Percentiles rank a stretch among this genome's conserved stretches.
Evolutionary conservation across 2,888 invertebrate species (phyloP).

Genomic region (Pyralis farinalis): DNA sequence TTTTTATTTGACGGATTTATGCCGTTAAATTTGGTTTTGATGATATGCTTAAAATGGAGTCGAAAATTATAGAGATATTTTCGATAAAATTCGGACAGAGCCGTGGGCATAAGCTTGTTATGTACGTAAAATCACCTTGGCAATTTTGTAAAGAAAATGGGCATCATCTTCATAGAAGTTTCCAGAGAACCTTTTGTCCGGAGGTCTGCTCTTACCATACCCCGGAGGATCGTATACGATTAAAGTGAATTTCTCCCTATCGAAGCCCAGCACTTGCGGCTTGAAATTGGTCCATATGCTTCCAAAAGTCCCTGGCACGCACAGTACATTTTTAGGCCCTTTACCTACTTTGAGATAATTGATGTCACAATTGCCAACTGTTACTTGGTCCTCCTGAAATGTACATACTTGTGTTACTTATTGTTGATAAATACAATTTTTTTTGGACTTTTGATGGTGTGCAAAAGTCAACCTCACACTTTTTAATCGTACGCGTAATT

Average conservation of each 20-base stretch:
- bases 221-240: constrained; percentile 93
- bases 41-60: too few species aligned
- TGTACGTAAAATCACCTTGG: too few species aligned
- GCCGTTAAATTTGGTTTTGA: too few species aligned
- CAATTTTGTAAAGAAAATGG: constrained; percentile 83
- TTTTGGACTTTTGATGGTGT: too few species aligned
- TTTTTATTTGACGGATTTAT: too few species aligned
- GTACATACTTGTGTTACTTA: not conserved
- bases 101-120: too few species aligned
- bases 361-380: constrained; percentile 78
- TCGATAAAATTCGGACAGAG: too few species aligned
- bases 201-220: constrained; percentile 91
- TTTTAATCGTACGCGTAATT: too few species aligned
- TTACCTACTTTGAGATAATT: constrained; percentile 82
- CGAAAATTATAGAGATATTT: too few species aligned
- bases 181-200: constrained; percentile 83
- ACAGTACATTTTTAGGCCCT: constrained; percentile 82
- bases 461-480: too few species aligned
- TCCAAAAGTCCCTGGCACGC: constrained; percentile 91
- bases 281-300: constrained; percentile 91
- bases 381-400: constrained; percentile 82
- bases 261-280: constrained; percentile 86
- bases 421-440: too few species aligned
- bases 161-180: constrained; percentile 90
- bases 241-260: constrained; percentile 82